Percentiles rank a stretch among this genome's conserved stretches.
Conservation (phyloP, 1,140 invertebrate species). For the Tetragnatha versicolor region DNA sequence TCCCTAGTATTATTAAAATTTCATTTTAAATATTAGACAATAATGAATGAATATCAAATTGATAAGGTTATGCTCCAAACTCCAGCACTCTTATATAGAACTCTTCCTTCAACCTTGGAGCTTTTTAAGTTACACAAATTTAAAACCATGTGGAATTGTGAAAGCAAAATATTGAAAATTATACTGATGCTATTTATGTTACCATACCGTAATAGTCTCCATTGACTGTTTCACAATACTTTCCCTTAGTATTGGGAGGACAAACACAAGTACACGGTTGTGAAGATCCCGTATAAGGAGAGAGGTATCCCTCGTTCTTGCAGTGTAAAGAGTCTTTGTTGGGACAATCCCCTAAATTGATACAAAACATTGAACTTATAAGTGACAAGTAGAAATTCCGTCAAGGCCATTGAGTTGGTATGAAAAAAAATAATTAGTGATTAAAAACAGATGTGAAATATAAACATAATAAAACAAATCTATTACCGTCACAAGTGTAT, state of each 20-base stretch:
- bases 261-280: constrained; percentile 53
- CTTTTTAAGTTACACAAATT: too few relatives aligned
- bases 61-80: too few relatives aligned
- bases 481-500: constrained; percentile 56
- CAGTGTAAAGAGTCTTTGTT: constrained; percentile 46
- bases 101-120: too few relatives aligned
- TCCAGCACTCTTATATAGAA: too few relatives aligned
- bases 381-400: not conserved
- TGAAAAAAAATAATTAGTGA: not conserved
- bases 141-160: too few relatives aligned
- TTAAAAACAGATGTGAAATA: too few relatives aligned
- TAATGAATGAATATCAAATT: too few relatives aligned
- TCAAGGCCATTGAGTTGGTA: not conserved
- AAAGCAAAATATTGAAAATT: too few relatives aligned
- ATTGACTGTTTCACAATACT: constrained; percentile 46
- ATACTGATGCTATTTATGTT: not conserved
- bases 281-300: constrained; percentile 8
- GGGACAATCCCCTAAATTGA: constrained; percentile 42
- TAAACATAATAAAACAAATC: too few relatives aligned
- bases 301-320: constrained; percentile 56
- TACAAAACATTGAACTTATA: not conserved
- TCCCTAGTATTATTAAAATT: too few relatives aligned
- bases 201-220: constrained; percentile 42
- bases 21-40: too few relatives aligned
- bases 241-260: constrained; percentile 56